Evolutionary conservation across 2,113 vertebrate species (phyloP), one percentile per base, ranked within the genome.

Genomic region (Buteo buteo): DNA sequence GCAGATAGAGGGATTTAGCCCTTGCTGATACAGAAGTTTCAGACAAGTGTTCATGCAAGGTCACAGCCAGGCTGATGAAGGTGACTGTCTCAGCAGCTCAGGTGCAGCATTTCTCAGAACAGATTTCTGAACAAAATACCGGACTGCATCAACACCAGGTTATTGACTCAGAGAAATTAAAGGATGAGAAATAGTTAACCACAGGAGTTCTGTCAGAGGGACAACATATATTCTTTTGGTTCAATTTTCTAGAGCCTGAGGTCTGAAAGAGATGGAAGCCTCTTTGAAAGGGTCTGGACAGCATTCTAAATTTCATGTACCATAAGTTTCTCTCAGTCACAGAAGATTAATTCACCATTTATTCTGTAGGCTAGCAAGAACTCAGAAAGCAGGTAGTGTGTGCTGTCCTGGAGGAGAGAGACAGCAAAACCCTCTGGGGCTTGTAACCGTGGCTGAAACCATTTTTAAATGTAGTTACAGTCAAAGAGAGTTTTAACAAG

Each of bases 241-340:
- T 96, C 96, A 93, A 93, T 97, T 97, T 96, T 95, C 94, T 87
- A 65, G 86, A 93, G 94, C 96, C 94, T 5, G 82, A 96, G 96
- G 96, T 96, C 92, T 97, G 96, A 96, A 96, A 94, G 90, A 96
- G 96, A 97, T 96, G 92, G 96, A 97, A 97, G 85, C 90, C 49
- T 88, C 96, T 91, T 88, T 80, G 94, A 96, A 97, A 96, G 92
- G 85, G 66, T 92, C 96, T 90, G 93, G 96, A 96, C 93, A 97
- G 94, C 93, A 93, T 96, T 96, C 96, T 97, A 94, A 94, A 97
- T 96, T 96, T 97, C 96, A 80, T 77, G 90, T 97, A 91, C 96
- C 74, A 50, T 90, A 93, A 93, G 90, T 95, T 97, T 96, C 96
- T 94, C 92, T 94, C 94, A 82, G 96, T 95, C 96, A 94, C 94